Conservation (phyloP, 2,797 vertebrate species). For the Gephyroberyx darwinii region DNA sequence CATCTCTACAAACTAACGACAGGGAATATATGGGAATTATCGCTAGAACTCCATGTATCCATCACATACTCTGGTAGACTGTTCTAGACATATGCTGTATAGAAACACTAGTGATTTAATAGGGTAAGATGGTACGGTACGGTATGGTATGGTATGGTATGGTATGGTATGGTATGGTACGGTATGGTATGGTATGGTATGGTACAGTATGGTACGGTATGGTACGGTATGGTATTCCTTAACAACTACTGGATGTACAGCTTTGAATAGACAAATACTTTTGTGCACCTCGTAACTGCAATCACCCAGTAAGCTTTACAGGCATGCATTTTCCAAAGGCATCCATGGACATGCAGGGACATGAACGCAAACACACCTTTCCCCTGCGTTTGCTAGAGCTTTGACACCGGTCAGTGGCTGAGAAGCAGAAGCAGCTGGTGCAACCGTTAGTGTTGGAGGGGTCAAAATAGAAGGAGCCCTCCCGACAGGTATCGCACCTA, state of each 20-base stretch:
- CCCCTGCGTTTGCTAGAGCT: conserved; percentile 85
- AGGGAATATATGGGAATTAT: neutral
- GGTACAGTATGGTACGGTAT: neutral
- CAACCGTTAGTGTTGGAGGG: conserved; percentile 87
- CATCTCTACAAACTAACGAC: conserved; percentile 89
- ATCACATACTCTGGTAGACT: neutral
- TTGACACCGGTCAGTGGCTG: conserved; percentile 83
- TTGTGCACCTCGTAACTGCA: conserved; percentile 5
- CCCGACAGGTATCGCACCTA: conserved; percentile 84
- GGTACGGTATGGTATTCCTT: neutral
- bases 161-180: neutral
- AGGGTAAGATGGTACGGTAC: neutral
- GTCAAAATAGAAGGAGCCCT: conserved; percentile 90
- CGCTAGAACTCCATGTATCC: neutral
- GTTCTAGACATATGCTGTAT: neutral
- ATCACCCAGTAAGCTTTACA: conserved; percentile 27
- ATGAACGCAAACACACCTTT: conserved; percentile 83
- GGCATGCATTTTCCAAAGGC: conserved; percentile 30
- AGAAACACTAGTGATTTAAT: neutral
- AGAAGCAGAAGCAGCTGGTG: conserved; percentile 92
- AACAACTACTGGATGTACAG: conserved; percentile 7
- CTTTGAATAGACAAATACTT: conserved; percentile 11
- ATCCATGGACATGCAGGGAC: conserved; percentile 38
- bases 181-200: neutral
- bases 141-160: neutral